These are phyloP conservation scores for Scaeva pyrastri DNA, from an alignment of 2,888 invertebrate species.

Conservation along the genomic window DNA sequence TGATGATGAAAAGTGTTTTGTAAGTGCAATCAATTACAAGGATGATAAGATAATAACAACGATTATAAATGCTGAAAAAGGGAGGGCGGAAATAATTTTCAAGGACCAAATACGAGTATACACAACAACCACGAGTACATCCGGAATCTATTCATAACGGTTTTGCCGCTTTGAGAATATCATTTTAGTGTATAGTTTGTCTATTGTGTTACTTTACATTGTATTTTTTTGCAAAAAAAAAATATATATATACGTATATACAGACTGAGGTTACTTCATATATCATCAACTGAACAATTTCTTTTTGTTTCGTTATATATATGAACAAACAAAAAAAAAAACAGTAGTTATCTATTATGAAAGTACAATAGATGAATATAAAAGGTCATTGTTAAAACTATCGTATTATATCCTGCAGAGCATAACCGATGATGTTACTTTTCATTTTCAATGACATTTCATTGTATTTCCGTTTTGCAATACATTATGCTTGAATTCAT, in stretches of 20 bases:
- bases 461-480: background rate
- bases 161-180: background rate
- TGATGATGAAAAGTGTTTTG: conserved; percentile 60
- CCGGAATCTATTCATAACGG: too few species aligned
- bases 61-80: background rate
- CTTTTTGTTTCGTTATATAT: background rate
- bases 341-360: background rate
- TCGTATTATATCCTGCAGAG: background rate
- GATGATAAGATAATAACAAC: conserved; percentile 38
- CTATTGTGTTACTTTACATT: background rate
- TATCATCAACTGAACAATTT: too few species aligned
- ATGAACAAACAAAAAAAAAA: background rate
- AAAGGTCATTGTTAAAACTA: background rate
- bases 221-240: background rate
- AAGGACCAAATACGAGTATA: conserved; percentile 5
- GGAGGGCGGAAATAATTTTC: background rate
- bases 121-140: too few species aligned
- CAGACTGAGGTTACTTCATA: too few species aligned
- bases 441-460: conserved; percentile 25
- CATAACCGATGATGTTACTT: conserved; percentile 1
- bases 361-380: conserved; percentile 1
- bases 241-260: too few species aligned
- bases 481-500: background rate
- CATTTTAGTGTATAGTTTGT: background rate
- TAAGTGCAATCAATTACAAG: conserved; percentile 53